Evolutionary conservation across 2,888 invertebrate species (phyloP), one percentile per base, ranked within the genome.

Genomic region (Electrophaes corylata): DNA sequence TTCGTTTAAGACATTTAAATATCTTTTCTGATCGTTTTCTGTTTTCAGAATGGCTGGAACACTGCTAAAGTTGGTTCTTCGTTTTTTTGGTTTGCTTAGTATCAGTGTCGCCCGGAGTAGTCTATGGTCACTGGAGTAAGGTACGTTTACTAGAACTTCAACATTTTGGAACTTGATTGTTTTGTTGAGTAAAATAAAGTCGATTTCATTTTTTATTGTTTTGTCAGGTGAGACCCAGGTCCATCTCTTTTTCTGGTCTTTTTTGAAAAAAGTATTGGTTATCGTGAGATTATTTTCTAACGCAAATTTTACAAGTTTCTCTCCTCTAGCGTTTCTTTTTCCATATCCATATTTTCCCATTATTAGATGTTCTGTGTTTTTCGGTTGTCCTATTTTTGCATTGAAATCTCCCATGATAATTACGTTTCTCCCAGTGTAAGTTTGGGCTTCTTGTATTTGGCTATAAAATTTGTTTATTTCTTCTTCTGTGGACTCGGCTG

Each of bases 161-260:
- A n/a, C n/a, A 39, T 1, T 10, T 48, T 48, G 14, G 14, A 5
- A 10, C 35, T 35, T 0, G 2, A 5, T 37, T 18, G 48, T 12
- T 16, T 11, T 2, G 5, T 39, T 47, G 0, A 18, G 10, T 11
- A 47, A 10, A 5, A 57, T 52, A n/a, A 35, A 57, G 14, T 57
- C 52, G n/a, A 64, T 50, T 50, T 64, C 58, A 12, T 58, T 60
- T 33, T 39, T 64, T 1, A 37, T 59, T 0, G 40, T 50, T 33
- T 52, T 37, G n/a, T 59, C 37, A 4, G 59, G 60, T 4, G 60
- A 64, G 0, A 59, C 31, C 61, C 61, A 61, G 8, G 61, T 64
- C 61, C 61, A 64, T 37, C 35, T 45, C 0, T 29, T 10, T 0
- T 33, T 64, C 0, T 11, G 0, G 23, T 47, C 52, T 46, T 29